Evolutionary conservation across 2,888 invertebrate species (phyloP).

Genomic region (Rotaria sp.): DNA sequence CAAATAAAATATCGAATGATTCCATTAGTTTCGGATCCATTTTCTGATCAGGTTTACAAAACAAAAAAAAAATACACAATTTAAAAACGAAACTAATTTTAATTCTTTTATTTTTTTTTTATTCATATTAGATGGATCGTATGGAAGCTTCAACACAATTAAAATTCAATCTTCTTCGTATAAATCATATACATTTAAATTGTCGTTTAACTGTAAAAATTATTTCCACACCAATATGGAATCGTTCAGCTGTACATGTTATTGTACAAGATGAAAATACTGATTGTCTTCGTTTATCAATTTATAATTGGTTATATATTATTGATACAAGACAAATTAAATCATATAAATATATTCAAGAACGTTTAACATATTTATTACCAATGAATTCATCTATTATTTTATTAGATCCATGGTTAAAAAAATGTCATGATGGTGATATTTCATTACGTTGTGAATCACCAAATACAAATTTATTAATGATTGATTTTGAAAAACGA

Average conservation of each 20-base stretch:
- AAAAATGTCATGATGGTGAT: not conserved
- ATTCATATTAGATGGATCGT: not conserved
- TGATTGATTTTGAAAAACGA: no score
- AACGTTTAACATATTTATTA: no score
- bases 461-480: not conserved
- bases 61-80: not conserved
- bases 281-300: not conserved
- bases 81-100: not conserved
- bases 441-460: not conserved
- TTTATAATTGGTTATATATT: not conserved
- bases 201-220: not conserved
- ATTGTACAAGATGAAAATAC: constrained; percentile 1
- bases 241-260: not conserved
- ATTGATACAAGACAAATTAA: not conserved
- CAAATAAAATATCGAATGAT: constrained; percentile 1
- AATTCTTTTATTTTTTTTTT: not conserved
- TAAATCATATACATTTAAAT: not conserved
- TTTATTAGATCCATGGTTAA: not conserved
- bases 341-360: no score
- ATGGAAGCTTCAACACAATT: not conserved
- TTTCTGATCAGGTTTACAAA: not conserved
- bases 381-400: no score
- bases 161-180: not conserved
- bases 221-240: not conserved
- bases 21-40: not conserved